Evolutionary conservation across 2,888 invertebrate genomes (phyloP).

Genomic region (Nomada flava): DNA sequence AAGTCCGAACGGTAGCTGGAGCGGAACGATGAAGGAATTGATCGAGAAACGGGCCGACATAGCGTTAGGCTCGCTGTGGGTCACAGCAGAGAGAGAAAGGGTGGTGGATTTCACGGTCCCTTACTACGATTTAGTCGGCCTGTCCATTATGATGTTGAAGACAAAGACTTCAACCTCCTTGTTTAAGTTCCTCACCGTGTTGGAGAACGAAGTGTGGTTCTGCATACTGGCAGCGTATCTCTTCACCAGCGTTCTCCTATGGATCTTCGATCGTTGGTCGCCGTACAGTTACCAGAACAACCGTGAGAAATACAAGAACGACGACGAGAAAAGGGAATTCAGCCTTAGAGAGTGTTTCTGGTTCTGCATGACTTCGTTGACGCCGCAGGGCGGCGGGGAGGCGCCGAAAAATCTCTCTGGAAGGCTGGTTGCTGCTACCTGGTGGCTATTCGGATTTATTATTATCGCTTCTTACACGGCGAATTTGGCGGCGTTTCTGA

Average conservation of each 20-base stretch:
- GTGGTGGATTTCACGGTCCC: constrained; percentile 99
- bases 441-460: constrained; percentile 99
- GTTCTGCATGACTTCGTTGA: constrained; percentile 99
- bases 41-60: constrained; percentile 96
- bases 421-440: constrained; percentile 97
- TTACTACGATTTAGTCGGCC: constrained; percentile 98
- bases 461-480: constrained; percentile 99
- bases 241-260: constrained; percentile 97
- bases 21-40: constrained; percentile 92
- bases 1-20: constrained; percentile 94
- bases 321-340: constrained; percentile 97
- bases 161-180: constrained; percentile 95
- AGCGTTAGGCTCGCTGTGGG: constrained; percentile 96
- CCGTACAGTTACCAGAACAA: constrained; percentile 99
- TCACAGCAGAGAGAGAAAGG: constrained; percentile 98
- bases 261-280: constrained; percentile 98
- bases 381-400: constrained; percentile 97
- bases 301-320: constrained; percentile 95
- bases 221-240: constrained; percentile 98
- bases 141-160: constrained; percentile 97
- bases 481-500: constrained; percentile 98
- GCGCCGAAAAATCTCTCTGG: constrained; percentile 98
- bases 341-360: constrained; percentile 98
- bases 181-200: constrained; percentile 97
- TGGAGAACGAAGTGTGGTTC: constrained; percentile 98